Base-by-base conservation (phyloP, 2,113 vertebrate genomes). In the Carollia perspicillata region DNA sequence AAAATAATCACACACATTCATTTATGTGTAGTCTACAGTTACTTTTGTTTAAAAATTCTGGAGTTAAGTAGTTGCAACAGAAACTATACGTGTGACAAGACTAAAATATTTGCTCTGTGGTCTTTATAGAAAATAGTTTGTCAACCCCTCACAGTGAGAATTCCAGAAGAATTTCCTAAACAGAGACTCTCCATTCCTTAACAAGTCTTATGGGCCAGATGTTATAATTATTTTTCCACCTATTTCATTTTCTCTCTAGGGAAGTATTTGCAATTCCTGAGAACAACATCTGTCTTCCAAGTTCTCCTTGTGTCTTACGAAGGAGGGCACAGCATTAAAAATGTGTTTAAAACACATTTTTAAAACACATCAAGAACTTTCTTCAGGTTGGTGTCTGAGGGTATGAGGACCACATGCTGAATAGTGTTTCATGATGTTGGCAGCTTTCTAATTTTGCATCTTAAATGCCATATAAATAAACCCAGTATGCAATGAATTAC, bases 291-390 rank as follows among this genome's bases (percentile, higher is more conserved):
- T 96, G 91, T 84, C 89, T 72, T 68, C 69, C 14, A 80, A 95
- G 55, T 77, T 60, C 44, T 60, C 26, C 55, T 6, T 9, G 33
- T 60, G 47, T 30, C 28, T 88, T 53, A 26, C 4, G 16, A 35
- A 85, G 33, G 75, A 80, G 22, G 13, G 14, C 0, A 88, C 84
- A 92, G 72, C 35, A 44, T 49, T 28, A 95, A 83, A 87, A 66
- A 66, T 63, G 18, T 47, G 37, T 79, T 89, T 94, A 71, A 94
- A 94, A 90, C 85, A n/a, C n/a, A n/a, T n/a, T n/a, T n/a, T n/a
- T n/a, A n/a, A n/a, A n/a, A n/a, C n/a, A n/a, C n/a, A 96, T 72
- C 40, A 89, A 63, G 22, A 83, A 42, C 16, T 40, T 72, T 85
- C 44, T 65, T 33, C 44, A 69, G 42, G 66, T 49, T 79, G 47